Conservation (phyloP, 2,888 invertebrate species). For the Hedychridium roseum region DNA sequence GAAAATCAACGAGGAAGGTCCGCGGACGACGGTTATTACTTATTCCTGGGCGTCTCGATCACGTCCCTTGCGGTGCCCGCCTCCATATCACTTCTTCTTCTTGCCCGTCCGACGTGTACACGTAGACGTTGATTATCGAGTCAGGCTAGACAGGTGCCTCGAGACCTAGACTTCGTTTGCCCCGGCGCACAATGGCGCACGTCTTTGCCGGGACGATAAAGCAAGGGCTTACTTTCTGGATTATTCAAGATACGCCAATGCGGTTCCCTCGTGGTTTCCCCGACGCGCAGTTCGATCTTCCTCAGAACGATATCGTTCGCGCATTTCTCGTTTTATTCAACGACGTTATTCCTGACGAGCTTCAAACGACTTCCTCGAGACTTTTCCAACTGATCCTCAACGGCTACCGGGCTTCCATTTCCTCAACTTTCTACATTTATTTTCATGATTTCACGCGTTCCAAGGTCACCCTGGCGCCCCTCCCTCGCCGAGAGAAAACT, state of each 20-base stretch:
- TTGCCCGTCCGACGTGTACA: neutral
- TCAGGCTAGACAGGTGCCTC: constrained; percentile 30
- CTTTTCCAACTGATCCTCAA: too few relatives aligned
- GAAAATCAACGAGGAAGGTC: neutral
- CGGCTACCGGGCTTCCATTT: too few relatives aligned
- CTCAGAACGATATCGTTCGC: too few relatives aligned
- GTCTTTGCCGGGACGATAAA: too few relatives aligned
- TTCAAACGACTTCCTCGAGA: too few relatives aligned
- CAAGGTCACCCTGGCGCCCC: too few relatives aligned
- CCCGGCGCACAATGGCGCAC: constrained; percentile 31
- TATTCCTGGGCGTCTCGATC: constrained; percentile 18
- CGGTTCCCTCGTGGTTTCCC: constrained; percentile 12
- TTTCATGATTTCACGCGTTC: too few relatives aligned
- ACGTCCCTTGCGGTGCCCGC: constrained; percentile 5
- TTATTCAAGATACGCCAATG: constrained; percentile 35
- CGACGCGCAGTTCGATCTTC: too few relatives aligned
- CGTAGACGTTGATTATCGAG: constrained; percentile 24
- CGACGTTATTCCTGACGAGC: too few relatives aligned
- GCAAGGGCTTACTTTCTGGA: constrained; percentile 33
- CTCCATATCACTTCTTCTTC: constrained; percentile 2
- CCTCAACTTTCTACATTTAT: too few relatives aligned
- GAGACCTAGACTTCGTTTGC: constrained; percentile 34
- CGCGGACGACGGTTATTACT: constrained; percentile 13
- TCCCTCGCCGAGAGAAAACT: too few relatives aligned
- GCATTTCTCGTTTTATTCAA: too few relatives aligned